These are phyloP conservation scores for Macaria liturata DNA, from an alignment of 2,888 invertebrate species.

Conservation along the genomic window DNA sequence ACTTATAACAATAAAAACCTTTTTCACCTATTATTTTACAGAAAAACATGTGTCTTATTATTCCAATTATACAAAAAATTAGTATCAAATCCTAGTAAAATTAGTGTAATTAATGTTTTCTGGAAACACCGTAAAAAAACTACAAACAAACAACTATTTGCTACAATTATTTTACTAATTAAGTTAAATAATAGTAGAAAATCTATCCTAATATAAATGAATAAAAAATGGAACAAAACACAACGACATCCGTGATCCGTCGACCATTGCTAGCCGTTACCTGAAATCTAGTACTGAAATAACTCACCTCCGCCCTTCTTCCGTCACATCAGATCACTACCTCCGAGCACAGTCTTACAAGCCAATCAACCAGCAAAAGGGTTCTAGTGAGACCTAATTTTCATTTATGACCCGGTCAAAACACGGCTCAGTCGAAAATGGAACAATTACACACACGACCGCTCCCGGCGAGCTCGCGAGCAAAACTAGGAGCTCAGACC, in stretches of 20 bases:
- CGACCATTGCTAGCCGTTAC: slow-evolving; percentile 34
- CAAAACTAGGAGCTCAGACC: slow-evolving; percentile 66
- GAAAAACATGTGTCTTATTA: too few species aligned
- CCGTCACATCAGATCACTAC: slow-evolving; percentile 59
- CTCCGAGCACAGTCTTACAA: slow-evolving; percentile 46
- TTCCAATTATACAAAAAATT: too few species aligned
- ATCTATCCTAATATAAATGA: background rate
- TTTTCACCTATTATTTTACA: too few species aligned
- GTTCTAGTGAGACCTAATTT: slow-evolving; percentile 27
- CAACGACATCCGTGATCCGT: slow-evolving; percentile 8
- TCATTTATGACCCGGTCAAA: slow-evolving; percentile 70
- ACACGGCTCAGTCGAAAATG: slow-evolving; percentile 56
- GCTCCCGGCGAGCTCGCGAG: slow-evolving; percentile 57
- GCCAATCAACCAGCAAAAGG: slow-evolving; percentile 16
- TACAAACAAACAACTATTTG: too few species aligned
- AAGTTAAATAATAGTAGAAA: background rate
- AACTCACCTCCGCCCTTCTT: slow-evolving; percentile 61
- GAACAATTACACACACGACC: slow-evolving; percentile 47
- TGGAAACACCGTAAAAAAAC: too few species aligned
- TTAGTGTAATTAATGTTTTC: too few species aligned
- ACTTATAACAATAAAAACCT: too few species aligned
- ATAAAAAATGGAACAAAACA: background rate
- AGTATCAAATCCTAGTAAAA: too few species aligned
- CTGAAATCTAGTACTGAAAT: slow-evolving; percentile 55
- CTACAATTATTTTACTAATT: too few species aligned